phyloP scores from a whole-genome alignment of 2,888 invertebrate genomes.

The Lepidocyrtinus sp. region DNA sequence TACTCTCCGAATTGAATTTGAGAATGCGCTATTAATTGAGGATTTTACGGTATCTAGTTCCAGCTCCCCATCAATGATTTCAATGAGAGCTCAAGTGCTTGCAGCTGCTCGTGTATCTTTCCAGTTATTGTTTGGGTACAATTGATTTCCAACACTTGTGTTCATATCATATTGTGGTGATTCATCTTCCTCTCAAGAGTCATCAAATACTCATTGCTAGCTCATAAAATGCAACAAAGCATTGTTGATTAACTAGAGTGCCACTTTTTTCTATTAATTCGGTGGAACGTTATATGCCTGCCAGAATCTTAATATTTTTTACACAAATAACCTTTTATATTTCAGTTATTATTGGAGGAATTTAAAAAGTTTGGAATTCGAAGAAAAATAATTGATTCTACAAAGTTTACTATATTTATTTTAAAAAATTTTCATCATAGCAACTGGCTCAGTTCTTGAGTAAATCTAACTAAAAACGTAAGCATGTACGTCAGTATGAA shows the following conservation, averaged over 20 bases:
- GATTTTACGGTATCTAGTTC: too few species aligned
- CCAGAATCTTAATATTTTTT: background rate
- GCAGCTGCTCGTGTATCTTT: conserved; percentile 37
- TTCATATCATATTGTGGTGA: conserved; percentile 6
- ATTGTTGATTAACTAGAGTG: background rate
- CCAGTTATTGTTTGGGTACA: background rate
- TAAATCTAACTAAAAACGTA: too few species aligned
- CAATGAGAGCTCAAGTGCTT: conserved; percentile 39
- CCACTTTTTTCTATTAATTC: background rate
- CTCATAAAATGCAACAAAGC: background rate
- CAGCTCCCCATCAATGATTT: background rate
- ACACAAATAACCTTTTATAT: background rate
- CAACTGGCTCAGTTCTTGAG: too few species aligned
- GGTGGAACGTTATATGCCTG: too few species aligned
- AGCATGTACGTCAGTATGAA: too few species aligned
- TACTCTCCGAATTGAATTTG: too few species aligned
- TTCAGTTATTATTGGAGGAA: background rate
- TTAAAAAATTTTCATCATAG: too few species aligned
- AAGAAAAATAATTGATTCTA: too few species aligned
- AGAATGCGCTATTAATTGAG: too few species aligned
- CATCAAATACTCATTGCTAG: background rate
- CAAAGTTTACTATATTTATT: too few species aligned
- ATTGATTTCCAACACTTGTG: background rate
- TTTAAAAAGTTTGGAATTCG: background rate
- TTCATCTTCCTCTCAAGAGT: background rate